A percentile compares a stretch with the other conserved stretches of the same genome.
phyloP scores from a whole-genome alignment of 2,888 invertebrate species.

The Orthonevra nobilis region DNA sequence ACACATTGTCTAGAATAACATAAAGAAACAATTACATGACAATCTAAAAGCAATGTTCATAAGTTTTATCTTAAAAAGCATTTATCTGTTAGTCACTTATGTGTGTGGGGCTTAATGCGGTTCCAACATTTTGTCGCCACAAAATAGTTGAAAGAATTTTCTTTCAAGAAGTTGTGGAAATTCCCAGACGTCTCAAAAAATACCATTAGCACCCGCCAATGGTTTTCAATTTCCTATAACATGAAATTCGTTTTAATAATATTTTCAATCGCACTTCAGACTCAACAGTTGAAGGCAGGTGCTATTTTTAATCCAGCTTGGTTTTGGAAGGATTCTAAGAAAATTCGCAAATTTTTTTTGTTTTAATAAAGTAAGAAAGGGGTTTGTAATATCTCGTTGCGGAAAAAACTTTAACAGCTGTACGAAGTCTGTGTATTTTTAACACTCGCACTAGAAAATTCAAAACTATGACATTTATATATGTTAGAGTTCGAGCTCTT shows the following conservation, averaged over 20 bases:
- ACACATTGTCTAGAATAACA: too few species aligned
- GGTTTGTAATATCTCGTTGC: too few species aligned
- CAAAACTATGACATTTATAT: too few species aligned
- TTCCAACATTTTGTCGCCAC: slow-evolving; percentile 34
- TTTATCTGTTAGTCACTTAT: slow-evolving; percentile 58
- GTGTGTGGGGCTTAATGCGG: slow-evolving; percentile 40
- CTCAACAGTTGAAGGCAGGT: too few species aligned
- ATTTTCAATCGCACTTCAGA: slow-evolving; percentile 11
- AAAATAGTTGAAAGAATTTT: slow-evolving; percentile 47
- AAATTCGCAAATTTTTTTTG: too few species aligned
- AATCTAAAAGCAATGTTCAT: slow-evolving; percentile 54
- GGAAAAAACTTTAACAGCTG: too few species aligned
- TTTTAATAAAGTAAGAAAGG: too few species aligned
- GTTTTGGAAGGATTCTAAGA: too few species aligned
- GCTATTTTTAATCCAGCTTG: too few species aligned
- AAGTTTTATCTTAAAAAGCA: slow-evolving; percentile 63
- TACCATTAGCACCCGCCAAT: slow-evolving; percentile 44
- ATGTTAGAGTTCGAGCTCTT: too few species aligned
- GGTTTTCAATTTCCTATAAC: slow-evolving; percentile 52
- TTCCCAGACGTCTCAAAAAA: slow-evolving; percentile 43
- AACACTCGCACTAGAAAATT: too few species aligned
- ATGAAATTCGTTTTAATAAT: slow-evolving; percentile 63
- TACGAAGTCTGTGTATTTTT: too few species aligned
- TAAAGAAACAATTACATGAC: slow-evolving; percentile 32
- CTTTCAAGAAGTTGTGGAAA: slow-evolving; percentile 11